Evolutionary conservation across 1,140 invertebrate species (phyloP), one percentile per base, ranked within the genome.

Genomic region (Nebria ingens): DNA sequence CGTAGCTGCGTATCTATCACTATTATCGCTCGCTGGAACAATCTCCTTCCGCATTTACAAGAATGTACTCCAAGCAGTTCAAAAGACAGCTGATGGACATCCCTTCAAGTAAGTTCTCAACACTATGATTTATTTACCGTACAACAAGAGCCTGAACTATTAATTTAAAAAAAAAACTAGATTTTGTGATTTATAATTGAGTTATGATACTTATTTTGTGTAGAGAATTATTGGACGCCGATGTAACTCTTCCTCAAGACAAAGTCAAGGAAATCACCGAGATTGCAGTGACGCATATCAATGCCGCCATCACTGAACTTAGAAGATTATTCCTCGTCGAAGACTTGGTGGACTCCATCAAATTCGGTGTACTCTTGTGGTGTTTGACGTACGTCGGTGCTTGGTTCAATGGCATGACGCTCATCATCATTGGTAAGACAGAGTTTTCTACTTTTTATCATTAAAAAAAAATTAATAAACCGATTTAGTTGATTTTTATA

Each of bases 331-430:
- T 98, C 74, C 79, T 98, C 57, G 92, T 97, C 64, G 95, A 98
- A 73, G 94, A 97, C 75, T 77, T 97, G 61, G 84, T 97, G 55
- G 94, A 98, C 74, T 97, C 94, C 40, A 82, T 92, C 63, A 92
- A 97, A 80, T 97, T 97, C 74, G 91, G 84, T 62, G 81, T 94
- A 58, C 74, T 93, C 59, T 78, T 97, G 65, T 98, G 94, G 93
- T 86, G 86, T 65, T 79, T 97, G 68, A 98, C 95, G 21, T 98
- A 97, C 71, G 79, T 98, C 63, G 95, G 95, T 62, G 84, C 91
- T 63, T 96, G 91, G 89, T 98, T 98, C 80, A 98, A 97, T 76
- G 94, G 94, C 69, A 89, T 98, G 83, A 97, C 93, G 61, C 81
- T 97, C 62, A 83, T 97, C 66, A 97, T 97, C 65, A 80, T 97